These are phyloP conservation scores for Linhomoeus sp. DNA, from an alignment of 2,888 invertebrate species.

Conservation along the genomic window DNA sequence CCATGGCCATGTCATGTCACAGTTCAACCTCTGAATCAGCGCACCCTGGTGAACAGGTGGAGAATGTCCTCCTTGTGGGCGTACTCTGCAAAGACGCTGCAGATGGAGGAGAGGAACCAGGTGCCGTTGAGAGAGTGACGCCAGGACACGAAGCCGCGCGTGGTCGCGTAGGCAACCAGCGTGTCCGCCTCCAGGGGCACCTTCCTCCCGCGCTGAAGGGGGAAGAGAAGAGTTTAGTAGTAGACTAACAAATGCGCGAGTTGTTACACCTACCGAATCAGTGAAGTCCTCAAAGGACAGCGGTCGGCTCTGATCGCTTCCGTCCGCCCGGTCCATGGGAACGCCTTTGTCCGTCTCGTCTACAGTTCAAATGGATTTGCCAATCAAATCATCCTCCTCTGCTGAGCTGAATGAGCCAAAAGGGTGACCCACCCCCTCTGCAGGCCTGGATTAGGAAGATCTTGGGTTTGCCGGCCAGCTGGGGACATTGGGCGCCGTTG, in stretches of 20 bases:
- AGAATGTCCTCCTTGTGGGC: slow-evolving; percentile 6
- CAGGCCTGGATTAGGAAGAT: slow-evolving; percentile 26
- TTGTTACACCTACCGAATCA: too few relatives aligned
- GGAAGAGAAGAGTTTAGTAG: too few relatives aligned
- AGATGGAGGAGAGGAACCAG: slow-evolving; percentile 27
- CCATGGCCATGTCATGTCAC: too few relatives aligned
- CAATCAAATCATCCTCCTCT: too few relatives aligned
- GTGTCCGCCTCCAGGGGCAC: slow-evolving; percentile 23
- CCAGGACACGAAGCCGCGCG: slow-evolving; percentile 24
- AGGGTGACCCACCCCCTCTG: slow-evolving; percentile 22
- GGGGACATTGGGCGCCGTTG: slow-evolving; percentile 16
- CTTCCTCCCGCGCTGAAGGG: not conserved
- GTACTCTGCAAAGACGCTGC: slow-evolving; percentile 15
- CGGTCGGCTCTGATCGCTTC: too few relatives aligned
- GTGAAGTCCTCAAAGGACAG: too few relatives aligned
- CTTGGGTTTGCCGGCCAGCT: slow-evolving; percentile 23
- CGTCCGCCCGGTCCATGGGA: too few relatives aligned
- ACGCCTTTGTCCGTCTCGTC: too few relatives aligned
- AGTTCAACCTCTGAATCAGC: too few relatives aligned
- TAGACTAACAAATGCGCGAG: too few relatives aligned
- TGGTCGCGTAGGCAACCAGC: slow-evolving; percentile 24
- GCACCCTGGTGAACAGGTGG: slow-evolving; percentile 7
- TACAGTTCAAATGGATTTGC: too few relatives aligned
- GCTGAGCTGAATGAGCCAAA: too few relatives aligned
- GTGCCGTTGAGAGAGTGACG: slow-evolving; percentile 20